phyloP scores from a whole-genome alignment of 1,140 invertebrate genomes.

The Venturia canescens region DNA sequence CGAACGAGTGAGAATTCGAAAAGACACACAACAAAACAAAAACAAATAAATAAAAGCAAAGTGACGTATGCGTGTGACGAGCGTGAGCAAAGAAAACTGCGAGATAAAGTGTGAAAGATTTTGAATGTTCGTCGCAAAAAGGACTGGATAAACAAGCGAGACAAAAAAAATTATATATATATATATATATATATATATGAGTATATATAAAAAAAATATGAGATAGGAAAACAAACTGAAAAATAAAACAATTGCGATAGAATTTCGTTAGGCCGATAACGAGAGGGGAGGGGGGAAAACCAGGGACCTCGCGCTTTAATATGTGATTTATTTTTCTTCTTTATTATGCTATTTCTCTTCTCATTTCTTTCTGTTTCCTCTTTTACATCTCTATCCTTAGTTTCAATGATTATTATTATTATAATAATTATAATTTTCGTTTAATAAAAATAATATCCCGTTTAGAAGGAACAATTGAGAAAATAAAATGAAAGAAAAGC shows the following conservation, averaged over 20 bases:
- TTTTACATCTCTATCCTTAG: conserved; percentile 67
- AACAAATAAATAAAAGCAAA: conserved; percentile 42
- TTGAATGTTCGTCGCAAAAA: conserved; percentile 18
- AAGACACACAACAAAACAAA: conserved; percentile 34
- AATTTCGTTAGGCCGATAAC: conserved; percentile 53
- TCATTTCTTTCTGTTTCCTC: too few species aligned
- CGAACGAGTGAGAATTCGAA: conserved; percentile 27
- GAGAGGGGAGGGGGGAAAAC: conserved; percentile 58
- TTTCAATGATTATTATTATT: conserved; percentile 70
- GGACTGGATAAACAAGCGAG: conserved; percentile 10
- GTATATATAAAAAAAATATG: too few species aligned
- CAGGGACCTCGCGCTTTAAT: conserved; percentile 68
- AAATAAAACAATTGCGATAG: conserved; percentile 43
- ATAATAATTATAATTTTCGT: conserved; percentile 72
- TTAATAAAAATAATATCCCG: conserved; percentile 75
- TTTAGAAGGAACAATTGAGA: conserved; percentile 65
- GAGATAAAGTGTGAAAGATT: conserved; percentile 23
- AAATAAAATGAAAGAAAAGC: conserved; percentile 34
- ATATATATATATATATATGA: conserved; percentile 6
- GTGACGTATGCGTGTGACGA: not conserved
- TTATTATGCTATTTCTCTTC: not conserved
- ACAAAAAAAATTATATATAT: conserved; percentile 2
- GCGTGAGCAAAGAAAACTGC: conserved; percentile 33
- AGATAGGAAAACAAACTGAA: conserved; percentile 29
- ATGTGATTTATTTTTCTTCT: conserved; percentile 64